These are phyloP conservation scores for Lagopus muta DNA, from an alignment of 2,113 vertebrate genomes.

Conservation along the genomic window DNA sequence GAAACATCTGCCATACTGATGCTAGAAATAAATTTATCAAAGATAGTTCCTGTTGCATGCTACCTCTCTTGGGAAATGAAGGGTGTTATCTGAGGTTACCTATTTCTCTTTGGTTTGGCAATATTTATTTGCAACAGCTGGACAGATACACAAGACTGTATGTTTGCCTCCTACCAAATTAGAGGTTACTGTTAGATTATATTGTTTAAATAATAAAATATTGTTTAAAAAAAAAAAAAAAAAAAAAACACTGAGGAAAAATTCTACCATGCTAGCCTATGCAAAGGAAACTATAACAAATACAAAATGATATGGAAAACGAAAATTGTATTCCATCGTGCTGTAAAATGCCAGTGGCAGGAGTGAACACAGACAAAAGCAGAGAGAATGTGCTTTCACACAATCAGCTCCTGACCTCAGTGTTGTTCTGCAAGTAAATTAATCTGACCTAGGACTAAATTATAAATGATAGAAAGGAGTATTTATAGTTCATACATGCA, in stretches of 20 bases:
- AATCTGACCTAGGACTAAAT: background rate
- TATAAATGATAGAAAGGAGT: background rate
- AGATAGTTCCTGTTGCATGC: background rate
- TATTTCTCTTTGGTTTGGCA: background rate
- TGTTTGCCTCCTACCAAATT: background rate
- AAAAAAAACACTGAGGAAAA: background rate
- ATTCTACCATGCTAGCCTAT: background rate
- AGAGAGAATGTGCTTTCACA: constrained; percentile 7
- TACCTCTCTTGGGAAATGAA: background rate
- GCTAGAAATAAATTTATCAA: background rate
- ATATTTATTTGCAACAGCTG: background rate
- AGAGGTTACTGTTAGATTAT: background rate
- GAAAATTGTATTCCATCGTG: background rate
- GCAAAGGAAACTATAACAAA: background rate
- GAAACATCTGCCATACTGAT: background rate
- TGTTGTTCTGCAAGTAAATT: constrained; percentile 9
- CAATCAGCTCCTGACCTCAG: background rate
- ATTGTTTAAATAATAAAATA: background rate
- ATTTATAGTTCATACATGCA: background rate
- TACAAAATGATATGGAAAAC: background rate
- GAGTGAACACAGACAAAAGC: background rate
- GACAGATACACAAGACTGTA: background rate
- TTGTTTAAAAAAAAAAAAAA: background rate
- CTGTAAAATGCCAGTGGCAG: background rate
- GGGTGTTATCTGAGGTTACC: background rate